Evolutionary conservation across 2,113 vertebrate genomes (phyloP).

Genomic region (Hyperopisus bebe): DNA sequence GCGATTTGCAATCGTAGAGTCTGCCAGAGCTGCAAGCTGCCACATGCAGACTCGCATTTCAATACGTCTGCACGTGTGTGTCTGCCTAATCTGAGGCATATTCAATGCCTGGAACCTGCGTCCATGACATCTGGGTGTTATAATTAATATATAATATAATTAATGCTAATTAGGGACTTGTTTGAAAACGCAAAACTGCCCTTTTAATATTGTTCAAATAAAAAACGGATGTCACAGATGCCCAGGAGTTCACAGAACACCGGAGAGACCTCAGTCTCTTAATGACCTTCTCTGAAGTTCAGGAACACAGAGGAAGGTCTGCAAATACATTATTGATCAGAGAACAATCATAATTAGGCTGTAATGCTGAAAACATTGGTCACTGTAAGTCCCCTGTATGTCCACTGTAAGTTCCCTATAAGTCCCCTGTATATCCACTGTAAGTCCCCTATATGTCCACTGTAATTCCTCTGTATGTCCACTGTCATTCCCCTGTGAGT

Average conservation of each 20-base stretch:
- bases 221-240: background rate
- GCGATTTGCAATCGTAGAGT: background rate
- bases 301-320: background rate
- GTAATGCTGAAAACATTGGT: background rate
- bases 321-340: background rate
- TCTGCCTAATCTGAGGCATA: background rate
- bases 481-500: background rate
- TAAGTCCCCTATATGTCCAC: too few relatives aligned
- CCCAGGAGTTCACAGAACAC: background rate
- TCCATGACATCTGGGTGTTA: background rate
- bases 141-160: background rate
- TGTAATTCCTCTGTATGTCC: too few relatives aligned
- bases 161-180: background rate
- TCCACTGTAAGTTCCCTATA: too few relatives aligned
- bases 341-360: background rate
- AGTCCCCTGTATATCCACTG: too few relatives aligned
- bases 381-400: background rate
- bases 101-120: background rate
- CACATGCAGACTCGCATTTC: background rate
- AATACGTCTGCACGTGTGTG: background rate
- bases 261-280: background rate
- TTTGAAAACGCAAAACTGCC: background rate
- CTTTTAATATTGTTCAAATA: background rate
- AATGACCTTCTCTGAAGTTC: background rate
- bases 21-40: background rate